Conservation (phyloP, 2,888 invertebrate species). For the Ametastegia equiseti region DNA sequence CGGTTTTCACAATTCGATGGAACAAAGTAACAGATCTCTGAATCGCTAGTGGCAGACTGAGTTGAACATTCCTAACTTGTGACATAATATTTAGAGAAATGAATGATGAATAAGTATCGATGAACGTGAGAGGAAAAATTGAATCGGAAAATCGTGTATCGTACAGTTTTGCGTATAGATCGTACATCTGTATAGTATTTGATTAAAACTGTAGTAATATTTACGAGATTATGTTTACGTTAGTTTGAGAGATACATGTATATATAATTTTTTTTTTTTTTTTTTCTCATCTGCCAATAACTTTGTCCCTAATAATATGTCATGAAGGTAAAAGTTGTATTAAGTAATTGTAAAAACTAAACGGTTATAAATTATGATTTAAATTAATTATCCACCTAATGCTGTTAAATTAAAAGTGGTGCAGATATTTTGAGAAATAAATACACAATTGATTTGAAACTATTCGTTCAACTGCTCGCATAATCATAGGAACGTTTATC, state of each 20-base stretch:
- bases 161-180: neutral
- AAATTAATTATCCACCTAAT: constrained; percentile 33
- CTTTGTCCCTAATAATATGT: constrained; percentile 47
- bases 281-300: constrained; percentile 8
- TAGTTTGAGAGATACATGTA: constrained; percentile 25
- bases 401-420: constrained; percentile 30
- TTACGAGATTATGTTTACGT: neutral
- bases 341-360: constrained; percentile 33
- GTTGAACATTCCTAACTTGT: neutral
- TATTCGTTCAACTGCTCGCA: constrained; percentile 28
- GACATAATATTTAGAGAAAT: neutral
- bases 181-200: neutral
- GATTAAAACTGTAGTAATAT: constrained; percentile 19
- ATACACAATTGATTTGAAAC: constrained; percentile 35
- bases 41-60: neutral
- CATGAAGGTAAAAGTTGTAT: constrained; percentile 43
- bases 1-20: neutral
- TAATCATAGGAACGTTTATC: constrained; percentile 36
- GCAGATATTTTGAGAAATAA: constrained; percentile 31
- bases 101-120: constrained; percentile 18
- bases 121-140: neutral
- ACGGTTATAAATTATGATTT: constrained; percentile 23
- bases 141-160: neutral
- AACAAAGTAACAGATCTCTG: neutral
- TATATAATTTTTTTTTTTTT: neutral